phyloP scores from a whole-genome alignment of 2,797 vertebrate species.

The Anguilla anguilla region DNA sequence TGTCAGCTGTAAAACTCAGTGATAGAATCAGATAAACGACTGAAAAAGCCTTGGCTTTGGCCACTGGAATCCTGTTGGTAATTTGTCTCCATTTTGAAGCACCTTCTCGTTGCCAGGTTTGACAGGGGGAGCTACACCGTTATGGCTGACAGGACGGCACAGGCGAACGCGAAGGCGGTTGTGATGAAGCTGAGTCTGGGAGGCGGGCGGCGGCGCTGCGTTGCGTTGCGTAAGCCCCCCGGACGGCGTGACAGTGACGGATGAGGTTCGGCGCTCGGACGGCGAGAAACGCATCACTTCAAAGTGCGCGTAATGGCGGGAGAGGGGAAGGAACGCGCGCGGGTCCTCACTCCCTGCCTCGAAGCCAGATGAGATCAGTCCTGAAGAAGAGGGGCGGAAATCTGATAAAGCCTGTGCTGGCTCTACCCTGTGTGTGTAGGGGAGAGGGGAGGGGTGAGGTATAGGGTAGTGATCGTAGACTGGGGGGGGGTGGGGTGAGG shows the following conservation, averaged over 20 bases:
- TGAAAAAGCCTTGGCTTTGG: constrained; percentile 28
- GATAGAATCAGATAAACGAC: constrained; percentile 23
- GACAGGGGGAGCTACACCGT: constrained; percentile 54
- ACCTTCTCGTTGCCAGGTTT: constrained; percentile 35
- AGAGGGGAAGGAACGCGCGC: not conserved
- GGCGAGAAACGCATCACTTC: constrained; percentile 63
- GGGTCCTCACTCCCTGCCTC: constrained; percentile 18
- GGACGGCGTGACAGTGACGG: constrained; percentile 66
- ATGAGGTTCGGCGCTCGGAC: constrained; percentile 63
- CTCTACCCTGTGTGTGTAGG: no score
- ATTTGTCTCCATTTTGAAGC: constrained; percentile 47
- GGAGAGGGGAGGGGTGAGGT: no score
- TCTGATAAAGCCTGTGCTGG: constrained; percentile 20
- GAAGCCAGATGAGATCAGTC: not conserved
- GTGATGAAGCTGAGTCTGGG: constrained; percentile 9
- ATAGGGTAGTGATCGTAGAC: no score
- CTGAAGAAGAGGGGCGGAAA: constrained; percentile 15
- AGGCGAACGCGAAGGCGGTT: constrained; percentile 25
- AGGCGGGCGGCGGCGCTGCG: not conserved
- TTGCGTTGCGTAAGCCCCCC: constrained; percentile 13
- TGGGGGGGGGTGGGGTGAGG: no score
- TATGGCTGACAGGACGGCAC: constrained; percentile 15
- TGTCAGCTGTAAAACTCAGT: not conserved
- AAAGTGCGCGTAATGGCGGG: constrained; percentile 50
- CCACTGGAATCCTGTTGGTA: constrained; percentile 41